Conservation (phyloP, 2,888 invertebrate species). For the Bruchidius siliquastri region DNA sequence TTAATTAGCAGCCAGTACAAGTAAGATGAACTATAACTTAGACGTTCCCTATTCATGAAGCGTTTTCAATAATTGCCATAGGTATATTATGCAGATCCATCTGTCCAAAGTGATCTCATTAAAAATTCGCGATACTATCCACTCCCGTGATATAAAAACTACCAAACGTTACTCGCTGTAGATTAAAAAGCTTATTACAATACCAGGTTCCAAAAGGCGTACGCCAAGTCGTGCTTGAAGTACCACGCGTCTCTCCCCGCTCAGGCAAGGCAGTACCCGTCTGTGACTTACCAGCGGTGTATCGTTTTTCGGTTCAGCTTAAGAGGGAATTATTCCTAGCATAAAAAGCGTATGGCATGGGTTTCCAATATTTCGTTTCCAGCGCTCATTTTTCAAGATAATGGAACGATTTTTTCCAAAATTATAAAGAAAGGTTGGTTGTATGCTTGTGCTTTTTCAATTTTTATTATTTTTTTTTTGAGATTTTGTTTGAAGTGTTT, state of each 20-base stretch:
- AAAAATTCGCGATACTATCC: not conserved
- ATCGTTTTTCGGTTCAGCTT: not conserved
- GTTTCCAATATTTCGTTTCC: too few species aligned
- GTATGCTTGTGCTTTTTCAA: too few species aligned
- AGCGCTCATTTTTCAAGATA: too few species aligned
- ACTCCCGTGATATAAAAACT: not conserved
- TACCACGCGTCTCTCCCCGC: not conserved
- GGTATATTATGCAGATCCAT: not conserved
- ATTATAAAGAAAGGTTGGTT: too few species aligned
- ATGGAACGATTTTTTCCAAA: too few species aligned
- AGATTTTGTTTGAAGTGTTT: too few species aligned
- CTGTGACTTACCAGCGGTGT: not conserved
- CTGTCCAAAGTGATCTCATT: not conserved
- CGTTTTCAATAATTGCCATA: too few species aligned
- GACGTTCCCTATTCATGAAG: too few species aligned
- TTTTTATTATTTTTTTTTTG: too few species aligned
- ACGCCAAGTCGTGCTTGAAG: not conserved
- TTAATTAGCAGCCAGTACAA: too few species aligned
- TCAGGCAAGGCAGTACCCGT: not conserved
- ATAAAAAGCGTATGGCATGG: too few species aligned
- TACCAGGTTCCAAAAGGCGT: not conserved
- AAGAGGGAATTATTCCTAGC: not conserved
- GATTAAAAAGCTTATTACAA: not conserved
- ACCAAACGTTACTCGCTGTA: not conserved
- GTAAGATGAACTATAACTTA: too few species aligned